phyloP scores from a whole-genome alignment of 2,113 vertebrate species.

The Peromyscus maniculatus region DNA sequence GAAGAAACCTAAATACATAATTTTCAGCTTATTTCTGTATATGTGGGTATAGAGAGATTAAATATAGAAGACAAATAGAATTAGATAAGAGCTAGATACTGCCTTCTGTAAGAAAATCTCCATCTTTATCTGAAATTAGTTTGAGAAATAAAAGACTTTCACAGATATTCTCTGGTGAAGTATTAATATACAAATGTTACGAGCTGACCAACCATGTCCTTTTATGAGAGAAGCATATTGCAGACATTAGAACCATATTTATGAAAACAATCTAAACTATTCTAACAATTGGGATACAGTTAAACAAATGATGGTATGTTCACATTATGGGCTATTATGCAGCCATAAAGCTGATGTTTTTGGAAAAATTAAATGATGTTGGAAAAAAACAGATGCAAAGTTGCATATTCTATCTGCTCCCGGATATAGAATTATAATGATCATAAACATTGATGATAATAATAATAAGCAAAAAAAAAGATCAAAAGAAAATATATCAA shows the following conservation, averaged over 20 bases:
- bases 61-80: neutral
- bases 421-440: constrained; percentile 52
- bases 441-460: constrained; percentile 49
- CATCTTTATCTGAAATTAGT: constrained; percentile 56
- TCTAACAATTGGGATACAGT: constrained; percentile 57
- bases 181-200: constrained; percentile 63
- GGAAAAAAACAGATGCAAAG: constrained; percentile 64
- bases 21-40: constrained; percentile 14
- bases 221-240: constrained; percentile 40
- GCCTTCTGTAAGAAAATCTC: constrained; percentile 32
- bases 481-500: constrained; percentile 37
- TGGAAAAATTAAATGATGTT: constrained; percentile 69
- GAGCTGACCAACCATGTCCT: constrained; percentile 42
- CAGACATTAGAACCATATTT: constrained; percentile 50
- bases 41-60: neutral
- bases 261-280: constrained; percentile 47
- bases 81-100: neutral
- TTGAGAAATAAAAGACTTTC: constrained; percentile 55
- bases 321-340: constrained; percentile 57
- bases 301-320: constrained; percentile 61
- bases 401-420: constrained; percentile 43
- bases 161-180: constrained; percentile 53
- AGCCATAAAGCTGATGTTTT: constrained; percentile 71
- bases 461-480: constrained; percentile 27
- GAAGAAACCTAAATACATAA: neutral